Conservation (phyloP, 2,797 vertebrate genomes). For the Sebastolobus alascanus region DNA sequence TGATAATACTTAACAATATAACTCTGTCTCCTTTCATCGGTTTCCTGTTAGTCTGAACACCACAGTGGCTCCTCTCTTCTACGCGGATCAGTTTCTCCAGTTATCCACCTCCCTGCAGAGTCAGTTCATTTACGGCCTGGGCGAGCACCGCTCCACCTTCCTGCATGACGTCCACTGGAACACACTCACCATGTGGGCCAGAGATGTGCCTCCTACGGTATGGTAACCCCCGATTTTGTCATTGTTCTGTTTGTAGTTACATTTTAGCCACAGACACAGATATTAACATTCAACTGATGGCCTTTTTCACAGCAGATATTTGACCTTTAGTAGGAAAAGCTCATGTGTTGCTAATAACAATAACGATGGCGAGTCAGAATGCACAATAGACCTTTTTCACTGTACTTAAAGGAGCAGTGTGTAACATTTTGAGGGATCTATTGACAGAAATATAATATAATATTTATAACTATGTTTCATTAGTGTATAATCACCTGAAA, state of each 20-base stretch:
- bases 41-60: slow-evolving; percentile 85
- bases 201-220: slow-evolving; percentile 83
- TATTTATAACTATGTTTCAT: too few species aligned
- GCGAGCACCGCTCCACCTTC: slow-evolving; percentile 89
- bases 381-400: too few species aligned
- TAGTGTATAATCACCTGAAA: too few species aligned
- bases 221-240: too few species aligned
- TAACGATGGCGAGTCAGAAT: too few species aligned
- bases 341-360: too few species aligned
- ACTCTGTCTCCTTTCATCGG: background rate
- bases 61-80: slow-evolving; percentile 90
- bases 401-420: too few species aligned
- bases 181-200: slow-evolving; percentile 92
- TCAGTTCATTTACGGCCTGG: slow-evolving; percentile 88
- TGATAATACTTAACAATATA: background rate
- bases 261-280: background rate
- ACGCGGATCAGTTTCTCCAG: slow-evolving; percentile 93
- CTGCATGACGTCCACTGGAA: slow-evolving; percentile 90
- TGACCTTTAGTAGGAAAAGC: too few species aligned
- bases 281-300: background rate
- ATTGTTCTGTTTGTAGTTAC: background rate
- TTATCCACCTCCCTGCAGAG: slow-evolving; percentile 86
- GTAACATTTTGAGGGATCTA: too few species aligned
- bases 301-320: too few species aligned
- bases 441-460: too few species aligned